phyloP scores from a whole-genome alignment of 1,140 invertebrate genomes.

The Homalodisca vitripennis region DNA sequence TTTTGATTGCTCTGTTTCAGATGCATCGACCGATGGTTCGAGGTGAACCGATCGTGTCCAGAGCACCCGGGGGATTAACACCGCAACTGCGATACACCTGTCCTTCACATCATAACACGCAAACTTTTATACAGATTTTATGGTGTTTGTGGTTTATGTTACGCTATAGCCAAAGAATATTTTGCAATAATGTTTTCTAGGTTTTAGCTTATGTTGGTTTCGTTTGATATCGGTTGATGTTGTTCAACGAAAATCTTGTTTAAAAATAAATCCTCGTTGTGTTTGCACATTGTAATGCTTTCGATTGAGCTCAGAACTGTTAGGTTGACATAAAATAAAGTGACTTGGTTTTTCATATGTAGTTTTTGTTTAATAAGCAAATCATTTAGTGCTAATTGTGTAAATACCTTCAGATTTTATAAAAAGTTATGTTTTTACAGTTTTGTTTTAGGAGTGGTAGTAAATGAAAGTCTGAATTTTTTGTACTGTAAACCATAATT shows the following conservation, averaged over 20 bases:
- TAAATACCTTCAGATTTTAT: too few relatives aligned
- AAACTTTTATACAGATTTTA: too few relatives aligned
- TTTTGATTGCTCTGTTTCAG: slow-evolving; percentile 59
- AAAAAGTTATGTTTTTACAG: too few relatives aligned
- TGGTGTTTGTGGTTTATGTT: slow-evolving; percentile 5
- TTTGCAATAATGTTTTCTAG: slow-evolving; percentile 18
- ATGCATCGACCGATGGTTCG: slow-evolving; percentile 97
- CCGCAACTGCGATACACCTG: not conserved
- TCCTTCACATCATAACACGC: not conserved
- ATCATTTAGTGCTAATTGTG: too few relatives aligned
- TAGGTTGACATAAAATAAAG: too few relatives aligned
- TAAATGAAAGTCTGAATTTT: too few relatives aligned
- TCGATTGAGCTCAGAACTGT: too few relatives aligned
- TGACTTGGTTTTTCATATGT: too few relatives aligned
- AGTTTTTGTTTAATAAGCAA: too few relatives aligned
- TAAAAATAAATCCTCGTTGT: slow-evolving; percentile 16
- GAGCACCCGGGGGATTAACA: slow-evolving; percentile 89
- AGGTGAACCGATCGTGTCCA: slow-evolving; percentile 94
- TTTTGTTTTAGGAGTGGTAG: too few relatives aligned
- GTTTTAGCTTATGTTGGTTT: slow-evolving; percentile 5
- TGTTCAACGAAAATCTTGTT: not conserved
- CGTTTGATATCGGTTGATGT: too few relatives aligned
- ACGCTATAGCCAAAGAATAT: slow-evolving; percentile 17
- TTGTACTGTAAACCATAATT: too few relatives aligned
- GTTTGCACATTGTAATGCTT: slow-evolving; percentile 18